These are phyloP conservation scores for Trogon surrucura DNA, from an alignment of 2,113 vertebrate genomes.

Conservation along the genomic window DNA sequence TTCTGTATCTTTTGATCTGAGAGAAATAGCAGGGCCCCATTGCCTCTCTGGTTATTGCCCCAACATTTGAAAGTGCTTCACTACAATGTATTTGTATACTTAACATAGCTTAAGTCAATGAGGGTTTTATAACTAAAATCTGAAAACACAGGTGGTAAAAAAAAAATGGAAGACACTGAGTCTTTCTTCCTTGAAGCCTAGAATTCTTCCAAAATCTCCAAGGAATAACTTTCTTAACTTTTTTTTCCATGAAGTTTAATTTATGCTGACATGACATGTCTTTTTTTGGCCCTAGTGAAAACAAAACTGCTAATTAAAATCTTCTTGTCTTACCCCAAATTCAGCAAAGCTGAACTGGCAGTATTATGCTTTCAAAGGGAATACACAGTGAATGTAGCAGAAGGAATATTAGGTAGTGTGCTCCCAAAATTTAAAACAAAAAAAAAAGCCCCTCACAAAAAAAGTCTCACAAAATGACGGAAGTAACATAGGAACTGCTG, in stretches of 20 bases:
- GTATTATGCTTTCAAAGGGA: background rate
- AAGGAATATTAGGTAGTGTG: background rate
- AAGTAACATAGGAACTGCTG: background rate
- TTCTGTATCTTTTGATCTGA: background rate
- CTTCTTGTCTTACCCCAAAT: background rate
- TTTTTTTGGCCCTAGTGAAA: background rate
- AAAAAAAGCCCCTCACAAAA: background rate
- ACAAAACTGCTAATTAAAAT: background rate
- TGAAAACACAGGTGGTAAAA: background rate
- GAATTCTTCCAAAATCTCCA: background rate
- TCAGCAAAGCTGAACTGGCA: constrained; percentile 4
- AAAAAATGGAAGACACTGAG: too few relatives aligned
- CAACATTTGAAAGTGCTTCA: background rate
- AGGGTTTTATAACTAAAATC: background rate
- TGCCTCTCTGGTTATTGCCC: background rate
- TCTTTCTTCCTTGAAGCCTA: background rate
- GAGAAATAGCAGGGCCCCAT: background rate
- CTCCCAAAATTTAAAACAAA: background rate
- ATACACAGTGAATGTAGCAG: background rate
- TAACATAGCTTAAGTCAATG: background rate
- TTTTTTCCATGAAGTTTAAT: background rate
- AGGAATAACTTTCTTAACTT: background rate
- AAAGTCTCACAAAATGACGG: background rate
- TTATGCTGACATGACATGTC: background rate
- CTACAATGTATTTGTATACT: background rate